These are phyloP conservation scores for Gari tellinella DNA, from an alignment of 2,888 invertebrate genomes.

Conservation along the genomic window DNA sequence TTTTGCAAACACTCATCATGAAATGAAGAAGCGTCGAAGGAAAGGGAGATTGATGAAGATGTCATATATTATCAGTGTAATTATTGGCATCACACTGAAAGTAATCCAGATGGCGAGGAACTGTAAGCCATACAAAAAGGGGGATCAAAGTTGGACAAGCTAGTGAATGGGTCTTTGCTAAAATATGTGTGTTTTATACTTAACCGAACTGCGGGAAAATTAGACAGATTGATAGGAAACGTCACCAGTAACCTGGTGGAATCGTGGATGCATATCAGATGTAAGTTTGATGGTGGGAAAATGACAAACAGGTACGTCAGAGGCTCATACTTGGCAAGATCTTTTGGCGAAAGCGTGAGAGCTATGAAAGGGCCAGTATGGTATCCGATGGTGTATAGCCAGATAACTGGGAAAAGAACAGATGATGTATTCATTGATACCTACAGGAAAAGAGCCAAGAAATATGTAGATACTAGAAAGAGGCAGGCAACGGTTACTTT, in stretches of 20 bases:
- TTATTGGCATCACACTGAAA: too few relatives aligned
- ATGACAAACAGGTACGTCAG: slow-evolving; percentile 12
- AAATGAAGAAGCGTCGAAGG: too few relatives aligned
- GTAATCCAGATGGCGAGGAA: too few relatives aligned
- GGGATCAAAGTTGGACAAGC: slow-evolving; percentile 3
- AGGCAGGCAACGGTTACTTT: too few relatives aligned
- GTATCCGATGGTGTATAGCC: slow-evolving; percentile 11
- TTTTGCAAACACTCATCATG: too few relatives aligned
- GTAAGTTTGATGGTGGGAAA: slow-evolving; percentile 36
- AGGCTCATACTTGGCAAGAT: slow-evolving; percentile 19
- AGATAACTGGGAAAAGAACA: slow-evolving; percentile 3
- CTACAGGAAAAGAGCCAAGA: slow-evolving; percentile 6
- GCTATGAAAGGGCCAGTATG: slow-evolving; percentile 17
- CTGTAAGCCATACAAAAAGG: too few relatives aligned
- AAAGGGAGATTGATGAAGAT: too few relatives aligned
- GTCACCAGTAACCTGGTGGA: slow-evolving; percentile 53
- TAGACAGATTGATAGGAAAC: slow-evolving; percentile 37
- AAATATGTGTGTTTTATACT: background rate
- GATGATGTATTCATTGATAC: slow-evolving; percentile 17
- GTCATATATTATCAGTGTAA: too few relatives aligned
- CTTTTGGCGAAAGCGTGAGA: slow-evolving; percentile 24
- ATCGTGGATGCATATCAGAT: slow-evolving; percentile 30
- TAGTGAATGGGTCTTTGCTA: slow-evolving; percentile 4
- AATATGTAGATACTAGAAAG: background rate
- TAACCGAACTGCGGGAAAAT: slow-evolving; percentile 40